Base-by-base conservation (phyloP, 2,797 vertebrate species). In the Glyptemys insculpta region DNA sequence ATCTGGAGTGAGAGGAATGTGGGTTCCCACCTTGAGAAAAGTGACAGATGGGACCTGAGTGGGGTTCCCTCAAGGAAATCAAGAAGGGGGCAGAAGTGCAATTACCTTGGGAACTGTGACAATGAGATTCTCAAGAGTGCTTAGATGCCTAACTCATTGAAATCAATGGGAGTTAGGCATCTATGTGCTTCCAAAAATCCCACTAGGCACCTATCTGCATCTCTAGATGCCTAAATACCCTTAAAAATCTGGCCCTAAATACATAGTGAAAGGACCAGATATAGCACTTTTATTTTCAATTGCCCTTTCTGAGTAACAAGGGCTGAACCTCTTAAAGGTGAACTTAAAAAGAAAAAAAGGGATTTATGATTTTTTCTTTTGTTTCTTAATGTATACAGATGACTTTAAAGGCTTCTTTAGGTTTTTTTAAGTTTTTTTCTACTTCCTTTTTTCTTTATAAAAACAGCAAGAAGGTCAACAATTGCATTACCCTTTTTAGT, bases 171-270 rank as follows among this genome's bases (percentile, higher is more conserved):
- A 86, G 57, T 15, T 21, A 83, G 23, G 83, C 18, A 5, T 52
- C 0, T 34, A 76, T 34, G 1, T 54, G 2, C 15, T 85, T 81
- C 78, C 1, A 7, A 86, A 84, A 76, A 74, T 4, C 0, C 0
- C 18, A 54, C 21, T 76, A 76, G 72, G 21, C 23, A 76, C 12
- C 53, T 8, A 94, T 47, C 25, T 15, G 65, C 21, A 52, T 31
- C 12, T 37, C 57, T 83, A 44, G 1, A 76, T 37, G 88, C 81
- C 11, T 68, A 76, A 37, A 2, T 44, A 37, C 54, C 85, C 68
- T 79, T 76, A 90, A 92, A 92, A 91, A 83, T 53, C 25, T 68
- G 8, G 5, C 10, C 21, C 2, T 78, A 56, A 83, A 85, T 0
- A 89, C 37, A 85, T 0, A 34, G 4, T 62, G 65, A 29, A 90